These are phyloP conservation scores for Spodoptera frugiperda DNA, from an alignment of 1,140 invertebrate species.

Conservation along the genomic window DNA sequence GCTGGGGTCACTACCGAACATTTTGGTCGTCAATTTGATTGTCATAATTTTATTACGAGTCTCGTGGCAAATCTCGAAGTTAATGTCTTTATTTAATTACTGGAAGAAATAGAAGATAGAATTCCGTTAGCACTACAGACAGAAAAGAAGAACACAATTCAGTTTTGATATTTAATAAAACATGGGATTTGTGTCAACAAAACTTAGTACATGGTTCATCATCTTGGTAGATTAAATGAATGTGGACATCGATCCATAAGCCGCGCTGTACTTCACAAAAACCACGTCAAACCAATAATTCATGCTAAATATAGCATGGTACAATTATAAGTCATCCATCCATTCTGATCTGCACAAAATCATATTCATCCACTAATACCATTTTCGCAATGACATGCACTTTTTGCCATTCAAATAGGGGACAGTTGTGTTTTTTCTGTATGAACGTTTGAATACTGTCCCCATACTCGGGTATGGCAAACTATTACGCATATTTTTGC, in stretches of 20 bases:
- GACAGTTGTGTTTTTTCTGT: constrained; percentile 81
- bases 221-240: constrained; percentile 48
- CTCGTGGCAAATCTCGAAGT: constrained; percentile 52
- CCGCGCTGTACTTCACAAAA: constrained; percentile 60
- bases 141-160: not conserved
- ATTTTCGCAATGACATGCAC: constrained; percentile 83
- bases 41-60: constrained; percentile 76
- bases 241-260: constrained; percentile 16
- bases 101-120: constrained; percentile 25
- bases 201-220: constrained; percentile 18
- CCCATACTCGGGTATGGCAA: constrained; percentile 58
- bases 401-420: constrained; percentile 85
- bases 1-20: constrained; percentile 73
- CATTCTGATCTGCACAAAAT: constrained; percentile 80
- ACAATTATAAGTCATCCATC: constrained; percentile 85
- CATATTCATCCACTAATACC: constrained; percentile 83
- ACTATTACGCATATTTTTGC: constrained; percentile 84
- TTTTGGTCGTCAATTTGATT: constrained; percentile 76
- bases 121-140: not conserved
- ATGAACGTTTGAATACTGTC: constrained; percentile 63
- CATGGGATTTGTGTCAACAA: not conserved
- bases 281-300: constrained; percentile 82
- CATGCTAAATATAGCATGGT: constrained; percentile 81
- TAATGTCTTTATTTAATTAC: constrained; percentile 45
- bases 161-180: not conserved